Conservation (phyloP, 2,113 vertebrate genomes). For the Xenopus laevis region DNA sequence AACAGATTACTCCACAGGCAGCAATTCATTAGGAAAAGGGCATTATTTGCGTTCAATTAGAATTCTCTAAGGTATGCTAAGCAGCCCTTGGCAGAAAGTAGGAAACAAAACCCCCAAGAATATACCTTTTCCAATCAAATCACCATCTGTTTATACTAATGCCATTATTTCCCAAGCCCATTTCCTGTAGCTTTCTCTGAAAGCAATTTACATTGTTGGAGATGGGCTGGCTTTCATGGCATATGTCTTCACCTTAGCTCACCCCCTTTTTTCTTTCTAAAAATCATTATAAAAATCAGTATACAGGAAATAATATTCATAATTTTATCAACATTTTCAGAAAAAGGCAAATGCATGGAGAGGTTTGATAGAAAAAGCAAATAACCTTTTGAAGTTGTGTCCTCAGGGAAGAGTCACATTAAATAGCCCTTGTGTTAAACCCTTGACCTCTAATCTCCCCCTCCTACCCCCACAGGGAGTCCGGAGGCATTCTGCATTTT, state of each 20-base stretch:
- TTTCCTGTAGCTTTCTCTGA: background rate
- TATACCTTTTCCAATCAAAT: background rate
- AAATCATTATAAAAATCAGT: background rate
- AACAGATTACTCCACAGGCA: conserved; percentile 7
- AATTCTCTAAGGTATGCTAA: background rate
- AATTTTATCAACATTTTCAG: too few species aligned
- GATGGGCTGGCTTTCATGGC: background rate
- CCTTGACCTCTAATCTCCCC: conserved; percentile 13
- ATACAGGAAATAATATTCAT: too few species aligned
- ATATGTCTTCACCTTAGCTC: conserved; percentile 1
- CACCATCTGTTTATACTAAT: conserved; percentile 7
- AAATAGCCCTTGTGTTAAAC: conserved; percentile 19
- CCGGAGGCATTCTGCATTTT: conserved; percentile 11
- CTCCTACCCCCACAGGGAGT: conserved; percentile 25
- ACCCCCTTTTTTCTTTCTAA: background rate
- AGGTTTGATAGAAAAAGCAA: background rate
- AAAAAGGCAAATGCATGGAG: too few species aligned
- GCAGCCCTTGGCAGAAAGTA: background rate
- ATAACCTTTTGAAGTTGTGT: conserved; percentile 19
- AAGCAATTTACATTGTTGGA: background rate
- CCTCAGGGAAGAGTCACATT: conserved; percentile 4
- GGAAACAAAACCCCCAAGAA: background rate
- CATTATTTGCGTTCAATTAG: background rate
- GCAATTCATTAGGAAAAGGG: background rate
- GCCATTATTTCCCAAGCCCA: background rate